Evolutionary conservation across 2,888 invertebrate genomes (phyloP).

Genomic region (Callosobruchus maculatus): DNA sequence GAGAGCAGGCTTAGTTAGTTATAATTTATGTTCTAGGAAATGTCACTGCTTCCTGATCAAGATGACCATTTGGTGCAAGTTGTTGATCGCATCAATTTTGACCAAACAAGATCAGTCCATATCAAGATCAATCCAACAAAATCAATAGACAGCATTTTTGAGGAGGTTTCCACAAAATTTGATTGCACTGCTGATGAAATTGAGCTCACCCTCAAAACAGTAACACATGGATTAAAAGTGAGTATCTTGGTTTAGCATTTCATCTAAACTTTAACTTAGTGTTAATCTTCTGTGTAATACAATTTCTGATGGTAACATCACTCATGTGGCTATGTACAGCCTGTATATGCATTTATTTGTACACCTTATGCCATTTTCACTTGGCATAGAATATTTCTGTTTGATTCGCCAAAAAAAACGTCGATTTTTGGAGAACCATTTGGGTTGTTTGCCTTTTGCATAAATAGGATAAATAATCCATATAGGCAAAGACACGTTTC

Average conservation of each 20-base stretch:
- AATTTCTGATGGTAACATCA: too few relatives aligned
- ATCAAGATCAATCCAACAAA: conserved; percentile 46
- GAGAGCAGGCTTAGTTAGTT: neutral
- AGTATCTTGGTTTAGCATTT: neutral
- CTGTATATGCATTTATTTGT: too few relatives aligned
- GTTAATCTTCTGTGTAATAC: too few relatives aligned
- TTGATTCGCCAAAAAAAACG: too few relatives aligned
- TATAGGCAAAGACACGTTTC: too few relatives aligned
- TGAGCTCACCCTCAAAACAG: conserved; percentile 21
- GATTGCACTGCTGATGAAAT: conserved; percentile 44
- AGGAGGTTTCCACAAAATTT: conserved; percentile 50
- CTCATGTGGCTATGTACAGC: too few relatives aligned
- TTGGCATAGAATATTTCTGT: too few relatives aligned
- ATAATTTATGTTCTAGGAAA: neutral
- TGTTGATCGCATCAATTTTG: neutral
- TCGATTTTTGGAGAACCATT: too few relatives aligned
- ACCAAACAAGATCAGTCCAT: conserved; percentile 27
- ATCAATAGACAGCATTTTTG: conserved; percentile 48
- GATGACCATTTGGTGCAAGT: neutral
- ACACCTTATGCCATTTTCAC: too few relatives aligned
- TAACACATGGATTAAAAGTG: neutral
- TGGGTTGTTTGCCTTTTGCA: too few relatives aligned
- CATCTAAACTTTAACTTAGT: too few relatives aligned
- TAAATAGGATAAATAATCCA: too few relatives aligned
- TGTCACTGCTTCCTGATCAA: neutral